These are phyloP conservation scores for Hippoglossus hippoglossus DNA, from an alignment of 2,797 vertebrate genomes.

Conservation along the genomic window DNA sequence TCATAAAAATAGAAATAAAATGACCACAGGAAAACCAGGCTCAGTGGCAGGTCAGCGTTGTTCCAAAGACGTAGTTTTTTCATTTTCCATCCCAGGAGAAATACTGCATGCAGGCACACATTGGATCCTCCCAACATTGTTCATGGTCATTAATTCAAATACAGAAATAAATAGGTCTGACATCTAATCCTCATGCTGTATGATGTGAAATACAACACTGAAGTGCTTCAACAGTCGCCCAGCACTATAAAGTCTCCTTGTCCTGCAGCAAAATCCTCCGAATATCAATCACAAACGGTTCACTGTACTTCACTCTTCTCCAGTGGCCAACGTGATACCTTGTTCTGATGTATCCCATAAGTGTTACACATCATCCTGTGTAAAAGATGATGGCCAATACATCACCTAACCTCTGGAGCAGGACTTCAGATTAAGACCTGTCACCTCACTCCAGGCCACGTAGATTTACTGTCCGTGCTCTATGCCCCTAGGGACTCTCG, in stretches of 20 bases:
- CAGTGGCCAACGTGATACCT: conserved; percentile 41
- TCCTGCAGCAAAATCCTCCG: conserved; percentile 51
- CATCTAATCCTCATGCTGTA: conserved; percentile 17
- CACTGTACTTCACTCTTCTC: conserved; percentile 31
- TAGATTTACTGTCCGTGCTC: conserved; percentile 58
- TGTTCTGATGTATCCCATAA: conserved; percentile 64
- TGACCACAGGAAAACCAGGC: background rate
- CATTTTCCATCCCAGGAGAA: conserved; percentile 14
- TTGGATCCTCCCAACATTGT: conserved; percentile 13
- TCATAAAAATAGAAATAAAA: conserved; percentile 12
- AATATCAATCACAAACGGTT: conserved; percentile 65
- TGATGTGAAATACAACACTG: conserved; percentile 35
- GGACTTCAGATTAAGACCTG: conserved; percentile 70
- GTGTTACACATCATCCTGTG: conserved; percentile 58
- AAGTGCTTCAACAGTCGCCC: conserved; percentile 49
- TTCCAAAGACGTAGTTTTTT: conserved; percentile 1
- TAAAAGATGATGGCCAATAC: conserved; percentile 70
- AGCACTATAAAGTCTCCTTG: conserved; percentile 56
- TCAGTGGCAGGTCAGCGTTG: background rate
- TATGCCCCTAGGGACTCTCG: conserved; percentile 34
- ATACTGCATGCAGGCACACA: background rate
- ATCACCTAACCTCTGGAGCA: conserved; percentile 72
- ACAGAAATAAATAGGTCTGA: conserved; percentile 42
- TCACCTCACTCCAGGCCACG: conserved; percentile 41
- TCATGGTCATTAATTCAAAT: conserved; percentile 31